These are phyloP conservation scores for Pentalonia nigronervosa DNA, from an alignment of 1,140 invertebrate species.

Conservation along the genomic window DNA sequence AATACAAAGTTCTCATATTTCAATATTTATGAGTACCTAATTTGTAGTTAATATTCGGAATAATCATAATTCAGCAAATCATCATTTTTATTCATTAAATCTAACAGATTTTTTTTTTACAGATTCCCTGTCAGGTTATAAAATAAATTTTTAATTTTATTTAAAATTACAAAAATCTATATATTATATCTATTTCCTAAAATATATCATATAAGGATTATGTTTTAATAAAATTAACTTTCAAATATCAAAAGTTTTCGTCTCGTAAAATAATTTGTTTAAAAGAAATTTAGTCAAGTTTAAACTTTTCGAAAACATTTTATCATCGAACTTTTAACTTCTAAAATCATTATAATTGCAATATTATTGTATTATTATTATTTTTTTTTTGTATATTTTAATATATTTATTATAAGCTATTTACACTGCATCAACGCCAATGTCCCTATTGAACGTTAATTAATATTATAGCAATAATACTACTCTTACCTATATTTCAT, in stretches of 20 bases:
- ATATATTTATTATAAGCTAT: background rate
- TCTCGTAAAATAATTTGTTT: background rate
- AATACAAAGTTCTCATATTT: too few species aligned
- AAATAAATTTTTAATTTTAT: background rate
- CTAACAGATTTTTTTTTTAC: background rate
- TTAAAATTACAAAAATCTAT: background rate
- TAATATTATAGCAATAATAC: conserved; percentile 31
- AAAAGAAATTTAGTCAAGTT: background rate
- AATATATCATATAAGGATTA: too few species aligned
- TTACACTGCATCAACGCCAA: background rate
- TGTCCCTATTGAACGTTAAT: conserved; percentile 65
- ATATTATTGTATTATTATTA: background rate
- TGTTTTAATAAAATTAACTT: background rate
- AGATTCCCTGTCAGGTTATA: background rate
- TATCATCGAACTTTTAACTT: background rate
- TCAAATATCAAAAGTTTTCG: background rate
- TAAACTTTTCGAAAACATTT: background rate
- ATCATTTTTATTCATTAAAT: background rate
- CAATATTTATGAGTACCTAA: background rate
- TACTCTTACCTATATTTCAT: conserved; percentile 76
- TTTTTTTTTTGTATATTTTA: background rate
- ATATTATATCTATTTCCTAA: too few species aligned
- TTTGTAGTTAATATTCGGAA: background rate
- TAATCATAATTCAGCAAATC: background rate
- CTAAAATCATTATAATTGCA: background rate